phyloP scores from a whole-genome alignment of 2,113 vertebrate species.

The Boleophthalmus pectinirostris region DNA sequence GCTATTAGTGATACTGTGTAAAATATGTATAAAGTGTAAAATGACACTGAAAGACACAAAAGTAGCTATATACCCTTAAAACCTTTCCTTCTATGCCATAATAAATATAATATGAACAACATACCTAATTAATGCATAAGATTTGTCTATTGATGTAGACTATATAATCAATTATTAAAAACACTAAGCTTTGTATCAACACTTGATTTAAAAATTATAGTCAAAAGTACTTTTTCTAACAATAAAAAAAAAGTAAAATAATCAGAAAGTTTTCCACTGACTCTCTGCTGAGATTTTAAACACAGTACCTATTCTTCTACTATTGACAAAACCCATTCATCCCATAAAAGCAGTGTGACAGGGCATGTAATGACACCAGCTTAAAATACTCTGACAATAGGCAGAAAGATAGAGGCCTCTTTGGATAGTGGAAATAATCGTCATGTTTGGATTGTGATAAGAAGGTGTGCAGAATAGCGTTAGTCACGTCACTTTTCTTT shows the following conservation, averaged over 20 bases:
- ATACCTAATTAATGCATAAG: no score
- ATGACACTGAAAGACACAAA: no score
- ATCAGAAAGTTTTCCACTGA: not conserved
- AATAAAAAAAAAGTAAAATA: not conserved
- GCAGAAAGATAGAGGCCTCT: conserved; percentile 37
- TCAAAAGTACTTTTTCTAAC: no score
- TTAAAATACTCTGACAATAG: conserved; percentile 29
- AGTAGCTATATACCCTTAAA: no score
- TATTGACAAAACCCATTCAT: conserved; percentile 30
- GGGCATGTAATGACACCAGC: conserved; percentile 37
- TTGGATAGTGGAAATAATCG: conserved; percentile 25
- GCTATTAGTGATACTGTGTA: not conserved
- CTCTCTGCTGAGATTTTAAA: not conserved
- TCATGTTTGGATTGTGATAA: conserved; percentile 31
- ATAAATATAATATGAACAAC: no score
- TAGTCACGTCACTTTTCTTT: conserved; percentile 2
- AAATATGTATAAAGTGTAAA: no score
- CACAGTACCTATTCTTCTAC: not conserved
- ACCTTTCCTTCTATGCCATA: no score
- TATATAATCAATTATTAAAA: not conserved
- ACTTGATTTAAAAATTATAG: no score
- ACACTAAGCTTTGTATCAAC: not conserved
- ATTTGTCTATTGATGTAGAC: not conserved
- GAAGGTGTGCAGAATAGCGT: conserved; percentile 26
- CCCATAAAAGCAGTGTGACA: conserved; percentile 50